Conservation (phyloP, 2,888 invertebrate genomes). For the Ceramica pisi region DNA sequence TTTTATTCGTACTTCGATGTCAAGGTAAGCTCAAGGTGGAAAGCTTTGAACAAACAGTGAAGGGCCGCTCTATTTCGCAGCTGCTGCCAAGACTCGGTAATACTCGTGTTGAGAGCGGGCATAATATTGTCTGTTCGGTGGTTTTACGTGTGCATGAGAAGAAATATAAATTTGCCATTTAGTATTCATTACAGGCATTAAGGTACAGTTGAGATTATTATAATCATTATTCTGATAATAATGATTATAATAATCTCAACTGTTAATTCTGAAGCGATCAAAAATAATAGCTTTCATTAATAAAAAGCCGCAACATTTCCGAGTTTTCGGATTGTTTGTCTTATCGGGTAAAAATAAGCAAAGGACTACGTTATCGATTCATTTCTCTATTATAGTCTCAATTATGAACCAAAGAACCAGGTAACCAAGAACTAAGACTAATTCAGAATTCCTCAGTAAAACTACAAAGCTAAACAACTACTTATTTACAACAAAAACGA, state of each 20-base stretch:
- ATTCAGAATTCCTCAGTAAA: not conserved
- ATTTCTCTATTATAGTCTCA: no score
- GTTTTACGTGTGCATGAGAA: not conserved
- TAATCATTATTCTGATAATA: no score
- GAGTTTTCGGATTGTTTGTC: no score
- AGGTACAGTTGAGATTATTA: no score
- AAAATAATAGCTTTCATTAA: no score
- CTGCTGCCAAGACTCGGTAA: not conserved
- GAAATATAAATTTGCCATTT: no score
- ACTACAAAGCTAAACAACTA: not conserved
- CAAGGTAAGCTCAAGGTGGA: slow-evolving; percentile 53
- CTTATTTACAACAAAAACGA: slow-evolving; percentile 5
- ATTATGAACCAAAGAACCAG: not conserved
- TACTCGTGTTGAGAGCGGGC: not conserved
- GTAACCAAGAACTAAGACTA: not conserved
- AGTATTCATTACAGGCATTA: no score
- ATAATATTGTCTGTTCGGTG: not conserved
- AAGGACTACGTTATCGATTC: no score
- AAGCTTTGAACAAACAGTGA: slow-evolving; percentile 52
- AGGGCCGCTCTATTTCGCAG: slow-evolving; percentile 49
- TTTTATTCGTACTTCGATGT: slow-evolving; percentile 34
- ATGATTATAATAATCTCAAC: no score
- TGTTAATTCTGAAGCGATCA: no score
- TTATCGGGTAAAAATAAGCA: no score
- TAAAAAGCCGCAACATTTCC: no score